phyloP scores from a whole-genome alignment of 2,888 invertebrate genomes.

The Cosmia trapezina region DNA sequence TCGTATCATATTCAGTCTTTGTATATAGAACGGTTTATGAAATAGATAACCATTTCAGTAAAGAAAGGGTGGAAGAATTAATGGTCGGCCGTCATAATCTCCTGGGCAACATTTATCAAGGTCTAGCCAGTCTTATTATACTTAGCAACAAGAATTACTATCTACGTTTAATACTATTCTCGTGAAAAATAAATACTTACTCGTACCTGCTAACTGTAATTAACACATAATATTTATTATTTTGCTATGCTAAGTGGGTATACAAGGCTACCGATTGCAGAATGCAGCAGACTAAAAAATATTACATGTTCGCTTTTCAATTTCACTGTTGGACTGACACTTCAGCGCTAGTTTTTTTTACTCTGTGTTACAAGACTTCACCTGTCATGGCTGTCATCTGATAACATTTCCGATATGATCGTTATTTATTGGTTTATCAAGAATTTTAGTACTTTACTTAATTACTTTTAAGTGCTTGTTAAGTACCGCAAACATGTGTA shows the following conservation, averaged over 20 bases:
- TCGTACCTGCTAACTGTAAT: slow-evolving; percentile 1
- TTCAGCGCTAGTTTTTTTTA: slow-evolving; percentile 19
- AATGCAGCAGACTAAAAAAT: slow-evolving; percentile 43
- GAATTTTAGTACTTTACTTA: background rate
- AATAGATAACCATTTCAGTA: slow-evolving; percentile 20
- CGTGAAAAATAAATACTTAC: slow-evolving; percentile 30
- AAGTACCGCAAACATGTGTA: background rate
- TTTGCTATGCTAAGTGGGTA: slow-evolving; percentile 33
- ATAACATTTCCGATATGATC: slow-evolving; percentile 21
- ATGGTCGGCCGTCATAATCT: slow-evolving; percentile 27
- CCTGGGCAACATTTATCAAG: slow-evolving; percentile 38
- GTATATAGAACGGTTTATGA: slow-evolving; percentile 6
- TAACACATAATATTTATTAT: slow-evolving; percentile 36
- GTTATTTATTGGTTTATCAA: slow-evolving; percentile 5
- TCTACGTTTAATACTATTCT: slow-evolving; percentile 16
- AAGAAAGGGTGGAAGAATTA: slow-evolving; percentile 23
- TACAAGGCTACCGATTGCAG: slow-evolving; percentile 48
- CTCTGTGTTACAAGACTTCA: slow-evolving; percentile 22
- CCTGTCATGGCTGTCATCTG: slow-evolving; percentile 33
- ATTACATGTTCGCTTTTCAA: slow-evolving; percentile 32
- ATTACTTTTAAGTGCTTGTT: slow-evolving; percentile 14
- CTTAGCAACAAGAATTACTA: slow-evolving; percentile 21
- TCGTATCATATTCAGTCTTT: background rate
- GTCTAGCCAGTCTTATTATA: slow-evolving; percentile 22
- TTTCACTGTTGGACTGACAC: slow-evolving; percentile 32